Base-by-base conservation (phyloP, 2,113 vertebrate species). In the Apodemus speciosus region DNA sequence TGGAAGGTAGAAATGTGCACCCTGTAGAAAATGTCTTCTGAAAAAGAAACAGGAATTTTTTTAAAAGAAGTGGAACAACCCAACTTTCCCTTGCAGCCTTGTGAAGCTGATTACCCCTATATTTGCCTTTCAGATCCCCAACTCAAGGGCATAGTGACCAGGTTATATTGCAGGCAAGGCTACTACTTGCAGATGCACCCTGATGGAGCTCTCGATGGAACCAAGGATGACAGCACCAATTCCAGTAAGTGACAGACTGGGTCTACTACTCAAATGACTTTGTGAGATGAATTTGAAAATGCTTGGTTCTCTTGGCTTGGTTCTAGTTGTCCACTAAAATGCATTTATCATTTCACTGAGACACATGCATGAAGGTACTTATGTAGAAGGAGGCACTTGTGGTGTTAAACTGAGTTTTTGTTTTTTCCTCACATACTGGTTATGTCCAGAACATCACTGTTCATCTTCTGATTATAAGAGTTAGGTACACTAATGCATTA, bases 61-160 rank as follows among this genome's bases (percentile, higher is more conserved):
- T 53, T 32, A 76, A 56, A 80, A 95, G 25, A 89, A 93, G 73
- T 60, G 53, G 16, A 83, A 86, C 66, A 11, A 79, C 84, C 90
- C 3, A 96, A 83, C 66, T 93, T 20, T 96, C 35, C 91, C 89
- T 92, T 96, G 91, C 95, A 95, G 92, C 92, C 51, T 73, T 96
- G 94, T 97, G 96, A 98, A 95, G 97, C 98, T 98, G 96, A 98
- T 97, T 97, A 97, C 86, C 95, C 97, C 97, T 98, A 90, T 98
- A 96, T 98, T 98, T 98, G 97, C 98, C 96, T 98, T 99, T 97
- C 99, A 99, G 99, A 99, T 99, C 99, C 99, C 99, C 99, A 99
- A 99, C 99, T 99, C 99, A 99, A 99, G 99, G 99, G 99, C 97
- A 99, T 99, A 99, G 99, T 99, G 99, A 99, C 99, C 99, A 99